Conservation (phyloP, 2,888 invertebrate species). For the Quadriops clusia region DNA sequence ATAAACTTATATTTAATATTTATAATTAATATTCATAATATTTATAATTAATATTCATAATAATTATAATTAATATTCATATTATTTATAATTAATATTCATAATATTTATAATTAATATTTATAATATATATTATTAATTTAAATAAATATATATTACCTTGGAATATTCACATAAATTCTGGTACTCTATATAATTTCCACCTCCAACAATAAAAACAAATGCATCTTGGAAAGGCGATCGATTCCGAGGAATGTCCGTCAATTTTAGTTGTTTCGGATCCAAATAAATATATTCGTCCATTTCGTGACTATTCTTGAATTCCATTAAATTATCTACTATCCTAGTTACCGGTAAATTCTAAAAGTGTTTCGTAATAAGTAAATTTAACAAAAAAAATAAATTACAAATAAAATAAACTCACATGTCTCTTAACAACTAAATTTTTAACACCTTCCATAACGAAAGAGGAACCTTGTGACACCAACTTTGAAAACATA, state of each 20-base stretch:
- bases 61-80: too few species aligned
- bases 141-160: conserved; percentile 34
- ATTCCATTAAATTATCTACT: conserved; percentile 80
- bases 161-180: conserved; percentile 93
- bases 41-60: not conserved
- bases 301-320: conserved; percentile 61
- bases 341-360: conserved; percentile 89
- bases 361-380: conserved; percentile 47
- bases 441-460: conserved; percentile 99
- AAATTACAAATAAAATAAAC: conserved; percentile 35
- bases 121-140: not conserved
- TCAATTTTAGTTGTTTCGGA: conserved; percentile 80
- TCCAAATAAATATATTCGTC: conserved; percentile 91
- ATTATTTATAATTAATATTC: too few species aligned
- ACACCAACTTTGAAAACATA: conserved; percentile 96
- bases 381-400: conserved; percentile 9
- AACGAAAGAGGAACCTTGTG: conserved; percentile 94
- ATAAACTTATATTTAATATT: conserved; percentile 6
- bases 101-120: conserved; percentile 3
- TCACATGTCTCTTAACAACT: conserved; percentile 93
- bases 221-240: conserved; percentile 76
- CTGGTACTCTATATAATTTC: conserved; percentile 99
- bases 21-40: conserved; percentile 5
- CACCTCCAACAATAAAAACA: conserved; percentile 84
- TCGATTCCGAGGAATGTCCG: conserved; percentile 51